Conservation (phyloP, 1,140 invertebrate genomes). For the Drosophila lini region DNA sequence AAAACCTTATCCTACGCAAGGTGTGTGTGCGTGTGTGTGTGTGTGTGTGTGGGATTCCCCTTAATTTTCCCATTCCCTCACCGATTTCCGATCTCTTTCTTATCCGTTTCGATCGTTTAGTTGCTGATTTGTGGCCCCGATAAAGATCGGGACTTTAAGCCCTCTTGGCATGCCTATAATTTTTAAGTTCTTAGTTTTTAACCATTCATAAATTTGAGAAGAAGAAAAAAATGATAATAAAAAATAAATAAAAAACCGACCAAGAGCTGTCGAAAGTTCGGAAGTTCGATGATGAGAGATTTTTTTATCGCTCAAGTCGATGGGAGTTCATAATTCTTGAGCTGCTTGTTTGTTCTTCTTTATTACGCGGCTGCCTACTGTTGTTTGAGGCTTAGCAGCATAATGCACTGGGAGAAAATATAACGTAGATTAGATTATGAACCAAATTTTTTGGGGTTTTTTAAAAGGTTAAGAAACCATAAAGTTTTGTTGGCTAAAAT, state of each 20-base stretch:
- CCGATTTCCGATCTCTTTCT: neutral
- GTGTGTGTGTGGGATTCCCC: conserved; percentile 16
- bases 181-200: conserved; percentile 48
- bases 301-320: conserved; percentile 37
- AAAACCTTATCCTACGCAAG: conserved; percentile 34
- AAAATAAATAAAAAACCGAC: conserved; percentile 9
- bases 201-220: conserved; percentile 18
- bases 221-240: neutral
- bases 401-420: neutral
- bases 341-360: conserved; percentile 44
- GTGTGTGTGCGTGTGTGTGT: neutral
- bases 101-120: conserved; percentile 39
- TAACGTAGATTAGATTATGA: too few species aligned
- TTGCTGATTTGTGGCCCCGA: conserved; percentile 45
- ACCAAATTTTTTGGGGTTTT: neutral
- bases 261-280: conserved; percentile 53
- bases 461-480: neutral
- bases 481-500: neutral
- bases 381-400: conserved; percentile 19
- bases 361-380: conserved; percentile 23
- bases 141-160: conserved; percentile 54
- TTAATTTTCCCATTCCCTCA: neutral
- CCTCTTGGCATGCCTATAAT: conserved; percentile 67
- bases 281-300: conserved; percentile 40
- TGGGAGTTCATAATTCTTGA: conserved; percentile 45